phyloP scores from a whole-genome alignment of 2,888 invertebrate genomes.

The Idaea biselata region DNA sequence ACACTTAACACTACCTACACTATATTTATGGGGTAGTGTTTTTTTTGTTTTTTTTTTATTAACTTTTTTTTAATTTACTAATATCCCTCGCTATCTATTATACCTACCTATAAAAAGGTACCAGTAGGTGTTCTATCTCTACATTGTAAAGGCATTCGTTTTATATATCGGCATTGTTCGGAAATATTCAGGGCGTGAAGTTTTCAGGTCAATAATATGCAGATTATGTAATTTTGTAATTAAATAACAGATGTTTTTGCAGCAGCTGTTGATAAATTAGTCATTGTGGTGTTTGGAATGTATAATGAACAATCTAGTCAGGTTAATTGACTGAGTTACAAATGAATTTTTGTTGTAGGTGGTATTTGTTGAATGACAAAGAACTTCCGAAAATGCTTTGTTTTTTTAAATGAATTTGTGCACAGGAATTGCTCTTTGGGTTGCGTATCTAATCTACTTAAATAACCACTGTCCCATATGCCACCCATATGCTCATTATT shows the following conservation, averaged over 20 bases:
- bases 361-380: background rate
- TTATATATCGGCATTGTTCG: constrained; percentile 20
- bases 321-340: background rate
- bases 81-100: no score
- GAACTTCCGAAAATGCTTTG: background rate
- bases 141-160: background rate
- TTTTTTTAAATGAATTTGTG: background rate
- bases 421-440: background rate
- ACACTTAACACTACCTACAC: no score
- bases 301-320: background rate
- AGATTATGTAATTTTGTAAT: constrained; percentile 15
- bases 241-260: background rate
- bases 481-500: no score
- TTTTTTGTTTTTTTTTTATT: no score
- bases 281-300: background rate
- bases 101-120: background rate
- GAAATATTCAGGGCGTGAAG: constrained; percentile 28
- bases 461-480: no score
- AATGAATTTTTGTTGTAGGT: background rate
- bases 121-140: background rate
- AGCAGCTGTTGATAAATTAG: background rate
- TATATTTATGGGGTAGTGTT: no score
- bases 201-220: constrained; percentile 25
- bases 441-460: no score
- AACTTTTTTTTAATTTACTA: no score